These are phyloP conservation scores for Ascidia mentula DNA, from an alignment of 23 tunicate species.

Conservation along the genomic window DNA sequence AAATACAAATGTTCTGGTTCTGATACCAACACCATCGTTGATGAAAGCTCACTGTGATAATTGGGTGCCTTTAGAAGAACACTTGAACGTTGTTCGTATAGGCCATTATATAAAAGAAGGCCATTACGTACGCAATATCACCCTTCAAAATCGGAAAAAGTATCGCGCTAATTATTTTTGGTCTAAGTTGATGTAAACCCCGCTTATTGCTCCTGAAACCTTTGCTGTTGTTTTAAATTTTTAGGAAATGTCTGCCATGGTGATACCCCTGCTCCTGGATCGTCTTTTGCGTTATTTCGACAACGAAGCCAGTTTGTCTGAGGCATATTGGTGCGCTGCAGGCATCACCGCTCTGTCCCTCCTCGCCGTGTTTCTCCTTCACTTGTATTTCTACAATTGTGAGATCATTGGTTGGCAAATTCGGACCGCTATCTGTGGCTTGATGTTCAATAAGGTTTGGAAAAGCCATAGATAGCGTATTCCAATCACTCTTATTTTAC, in stretches of 20 bases:
- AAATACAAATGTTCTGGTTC: too few species aligned
- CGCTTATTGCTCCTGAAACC: too few species aligned
- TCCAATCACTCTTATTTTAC: not conserved
- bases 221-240: too few species aligned
- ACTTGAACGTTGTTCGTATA: too few species aligned
- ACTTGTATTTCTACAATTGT: not conserved
- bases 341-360: slow-evolving; percentile 19
- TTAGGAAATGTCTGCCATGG: slow-evolving; percentile 26
- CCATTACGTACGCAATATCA: too few species aligned
- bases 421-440: slow-evolving; percentile 50
- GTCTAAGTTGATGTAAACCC: too few species aligned
- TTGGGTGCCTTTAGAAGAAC: too few species aligned
- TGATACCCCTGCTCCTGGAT: slow-evolving; percentile 34
- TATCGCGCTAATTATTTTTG: too few species aligned
- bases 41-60: too few species aligned
- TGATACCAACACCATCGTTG: too few species aligned
- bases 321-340: slow-evolving; percentile 54
- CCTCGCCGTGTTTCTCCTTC: slow-evolving; percentile 12
- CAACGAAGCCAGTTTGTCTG: not conserved
- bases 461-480: not conserved
- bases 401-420: slow-evolving; percentile 73
- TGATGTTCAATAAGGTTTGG: slow-evolving; percentile 90
- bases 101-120: too few species aligned
- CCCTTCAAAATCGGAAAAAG: too few species aligned
- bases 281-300: slow-evolving; percentile 40